Percentiles rank a stretch among this genome's conserved stretches.
These are phyloP conservation scores for Eciton burchellii DNA, from an alignment of 1,140 invertebrate genomes.

Conservation along the genomic window DNA sequence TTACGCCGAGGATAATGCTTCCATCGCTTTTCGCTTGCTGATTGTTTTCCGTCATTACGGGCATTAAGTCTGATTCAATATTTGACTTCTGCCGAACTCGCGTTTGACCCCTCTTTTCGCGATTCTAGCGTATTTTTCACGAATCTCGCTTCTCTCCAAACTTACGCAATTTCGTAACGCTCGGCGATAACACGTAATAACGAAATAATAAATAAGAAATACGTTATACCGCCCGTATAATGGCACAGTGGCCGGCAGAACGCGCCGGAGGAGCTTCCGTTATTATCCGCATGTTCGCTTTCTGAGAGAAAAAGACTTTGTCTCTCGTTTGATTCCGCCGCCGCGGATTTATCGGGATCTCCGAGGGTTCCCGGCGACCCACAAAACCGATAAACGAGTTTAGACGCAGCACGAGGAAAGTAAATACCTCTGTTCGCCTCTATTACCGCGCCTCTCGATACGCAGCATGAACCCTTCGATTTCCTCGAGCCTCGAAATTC, in stretches of 20 bases:
- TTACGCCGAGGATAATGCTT: too few relatives aligned
- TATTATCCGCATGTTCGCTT: neutral
- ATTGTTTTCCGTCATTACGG: too few relatives aligned
- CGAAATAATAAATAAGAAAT: too few relatives aligned
- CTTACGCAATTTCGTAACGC: too few relatives aligned
- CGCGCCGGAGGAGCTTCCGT: neutral
- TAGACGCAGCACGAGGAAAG: slow-evolving; percentile 53
- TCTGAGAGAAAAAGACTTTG: neutral
- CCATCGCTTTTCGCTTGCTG: too few relatives aligned
- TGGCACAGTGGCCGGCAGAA: neutral
- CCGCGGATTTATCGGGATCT: slow-evolving; percentile 33
- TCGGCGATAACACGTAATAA: too few relatives aligned
- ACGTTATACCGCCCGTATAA: neutral
- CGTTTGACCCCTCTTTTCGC: too few relatives aligned
- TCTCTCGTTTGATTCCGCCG: neutral
- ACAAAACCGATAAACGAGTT: slow-evolving; percentile 50
- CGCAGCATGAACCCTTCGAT: slow-evolving; percentile 43
- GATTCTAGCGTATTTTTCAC: too few relatives aligned
- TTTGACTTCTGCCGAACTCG: too few relatives aligned
- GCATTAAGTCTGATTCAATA: too few relatives aligned
- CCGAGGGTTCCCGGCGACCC: neutral
- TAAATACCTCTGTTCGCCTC: slow-evolving; percentile 59
- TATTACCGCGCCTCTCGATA: slow-evolving; percentile 44
- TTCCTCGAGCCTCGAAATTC: slow-evolving; percentile 1
- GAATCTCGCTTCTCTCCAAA: too few relatives aligned